Conservation (phyloP, 2,797 vertebrate genomes). For the Poeciliopsis presidionis region DNA sequence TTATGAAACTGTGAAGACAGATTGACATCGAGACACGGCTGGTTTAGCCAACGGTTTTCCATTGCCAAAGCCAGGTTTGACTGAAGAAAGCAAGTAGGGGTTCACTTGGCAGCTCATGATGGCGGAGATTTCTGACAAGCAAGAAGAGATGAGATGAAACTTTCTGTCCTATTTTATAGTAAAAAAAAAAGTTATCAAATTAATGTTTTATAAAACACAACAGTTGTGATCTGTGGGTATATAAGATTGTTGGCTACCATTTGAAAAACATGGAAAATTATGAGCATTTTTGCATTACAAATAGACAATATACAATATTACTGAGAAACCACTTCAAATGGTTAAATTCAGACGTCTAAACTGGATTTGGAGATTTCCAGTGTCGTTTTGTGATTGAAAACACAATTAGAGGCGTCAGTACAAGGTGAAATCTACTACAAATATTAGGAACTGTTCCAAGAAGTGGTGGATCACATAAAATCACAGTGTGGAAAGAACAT, state of each 20-base stretch:
- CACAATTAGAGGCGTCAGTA: background rate
- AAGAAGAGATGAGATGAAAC: conserved; percentile 1
- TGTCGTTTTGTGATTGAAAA: background rate
- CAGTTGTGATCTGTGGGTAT: conserved; percentile 59
- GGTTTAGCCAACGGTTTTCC: conserved; percentile 29
- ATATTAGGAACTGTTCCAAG: background rate
- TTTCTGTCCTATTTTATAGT: conserved; percentile 33
- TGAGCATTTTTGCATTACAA: conserved; percentile 23
- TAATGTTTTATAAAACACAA: conserved; percentile 40
- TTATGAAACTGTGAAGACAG: conserved; percentile 53
- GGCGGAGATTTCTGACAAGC: conserved; percentile 31
- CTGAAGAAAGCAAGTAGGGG: conserved; percentile 20
- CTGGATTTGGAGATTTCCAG: background rate
- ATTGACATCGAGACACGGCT: conserved; percentile 47
- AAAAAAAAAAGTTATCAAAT: conserved; percentile 33
- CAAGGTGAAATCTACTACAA: background rate
- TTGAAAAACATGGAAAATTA: conserved; percentile 37
- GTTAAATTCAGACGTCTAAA: background rate
- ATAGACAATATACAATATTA: background rate
- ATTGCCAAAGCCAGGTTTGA: conserved; percentile 45
- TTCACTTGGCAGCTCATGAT: conserved; percentile 47
- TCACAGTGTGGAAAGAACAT: background rate
- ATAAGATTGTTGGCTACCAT: conserved; percentile 41
- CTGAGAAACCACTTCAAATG: background rate
- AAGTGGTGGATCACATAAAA: background rate